Evolutionary conservation across 2,888 invertebrate genomes (phyloP).

Genomic region (Actias luna): DNA sequence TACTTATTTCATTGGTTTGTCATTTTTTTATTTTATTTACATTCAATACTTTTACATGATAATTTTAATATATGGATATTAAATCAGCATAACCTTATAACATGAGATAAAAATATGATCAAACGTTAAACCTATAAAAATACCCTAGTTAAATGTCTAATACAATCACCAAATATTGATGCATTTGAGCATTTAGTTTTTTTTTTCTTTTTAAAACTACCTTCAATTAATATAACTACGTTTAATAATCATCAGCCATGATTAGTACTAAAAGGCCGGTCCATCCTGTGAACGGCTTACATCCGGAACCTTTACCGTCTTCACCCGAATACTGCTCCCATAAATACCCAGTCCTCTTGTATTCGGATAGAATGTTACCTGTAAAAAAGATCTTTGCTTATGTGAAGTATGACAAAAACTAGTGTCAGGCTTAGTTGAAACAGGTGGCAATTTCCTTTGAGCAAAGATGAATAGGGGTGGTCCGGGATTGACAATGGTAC

Average conservation of each 20-base stretch:
- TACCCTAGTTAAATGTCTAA: not conserved
- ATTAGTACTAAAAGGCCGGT: slow-evolving; percentile 94
- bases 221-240: not conserved
- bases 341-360: slow-evolving; percentile 93
- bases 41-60: no score
- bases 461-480: no score
- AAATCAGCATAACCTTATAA: no score
- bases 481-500: no score
- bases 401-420: no score
- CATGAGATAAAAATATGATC: no score
- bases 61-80: no score
- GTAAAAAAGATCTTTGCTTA: slow-evolving; percentile 20
- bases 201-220: not conserved
- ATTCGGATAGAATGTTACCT: slow-evolving; percentile 91
- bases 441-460: no score
- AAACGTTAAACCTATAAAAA: no score
- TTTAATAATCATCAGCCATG: slow-evolving; percentile 95
- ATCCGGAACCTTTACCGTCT: slow-evolving; percentile 93
- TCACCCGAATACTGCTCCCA: slow-evolving; percentile 99
- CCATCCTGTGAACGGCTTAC: slow-evolving; percentile 99
- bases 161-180: not conserved
- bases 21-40: no score
- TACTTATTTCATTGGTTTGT: no score
- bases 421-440: no score
- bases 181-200: slow-evolving; percentile 1